Conservation (phyloP, 2,888 invertebrate genomes). For the Tethea ocularis region DNA sequence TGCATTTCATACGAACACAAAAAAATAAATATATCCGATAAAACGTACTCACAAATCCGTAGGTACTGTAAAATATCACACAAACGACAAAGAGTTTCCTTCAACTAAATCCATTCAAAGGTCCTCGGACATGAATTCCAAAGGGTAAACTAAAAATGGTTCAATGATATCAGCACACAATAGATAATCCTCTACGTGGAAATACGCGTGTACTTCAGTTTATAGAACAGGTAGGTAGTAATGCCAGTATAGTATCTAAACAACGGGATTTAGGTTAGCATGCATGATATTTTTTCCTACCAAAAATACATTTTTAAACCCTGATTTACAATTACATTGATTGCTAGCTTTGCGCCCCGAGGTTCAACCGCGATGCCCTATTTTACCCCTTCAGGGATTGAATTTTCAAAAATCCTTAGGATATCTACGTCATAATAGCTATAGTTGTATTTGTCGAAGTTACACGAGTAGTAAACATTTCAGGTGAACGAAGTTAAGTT, state of each 20-base stretch:
- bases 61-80: background rate
- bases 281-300: too few species aligned
- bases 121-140: background rate
- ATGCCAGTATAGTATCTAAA: background rate
- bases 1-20: background rate
- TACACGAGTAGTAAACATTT: too few species aligned
- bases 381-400: too few species aligned
- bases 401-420: too few species aligned
- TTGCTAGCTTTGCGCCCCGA: too few species aligned
- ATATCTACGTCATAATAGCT: too few species aligned
- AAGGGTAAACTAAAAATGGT: background rate
- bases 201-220: background rate
- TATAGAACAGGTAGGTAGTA: background rate
- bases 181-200: background rate
- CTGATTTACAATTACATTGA: too few species aligned
- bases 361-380: too few species aligned
- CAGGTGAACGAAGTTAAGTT: too few species aligned
- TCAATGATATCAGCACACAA: background rate
- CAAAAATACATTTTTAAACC: too few species aligned
- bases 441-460: too few species aligned
- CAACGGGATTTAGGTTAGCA: background rate
- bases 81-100: background rate
- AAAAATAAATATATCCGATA: background rate
- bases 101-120: background rate
- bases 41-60: background rate